Evolutionary conservation across 1,140 invertebrate species (phyloP), one percentile per base, ranked within the genome.

Genomic region (Drosophila equinoxialis): DNA sequence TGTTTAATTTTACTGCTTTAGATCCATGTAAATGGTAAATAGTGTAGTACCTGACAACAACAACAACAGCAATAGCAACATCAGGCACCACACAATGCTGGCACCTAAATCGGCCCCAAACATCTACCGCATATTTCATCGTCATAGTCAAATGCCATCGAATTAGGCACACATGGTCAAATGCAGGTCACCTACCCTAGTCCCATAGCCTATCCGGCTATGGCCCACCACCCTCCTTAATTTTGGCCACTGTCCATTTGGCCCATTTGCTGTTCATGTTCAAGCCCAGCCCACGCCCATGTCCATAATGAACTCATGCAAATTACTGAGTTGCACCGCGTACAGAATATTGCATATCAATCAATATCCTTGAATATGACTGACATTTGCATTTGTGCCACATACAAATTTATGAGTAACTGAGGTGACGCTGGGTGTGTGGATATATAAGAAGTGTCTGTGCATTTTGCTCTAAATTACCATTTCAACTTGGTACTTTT

Each of bases 281-380:
- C 37, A 39, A n/a, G 45, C 23, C 20, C 45, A 3, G 11, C 37
- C 37, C 11, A 39, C 37, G 37, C 37, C 37, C 11, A 39, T 13
- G 37, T 39, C 55, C 60, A 67, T 64, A 81, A 74, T 72, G 66
- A 48, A 74, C 57, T 68, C 63, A 65, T 72, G 74, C 71, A 70
- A 69, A 86, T 81, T 71, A 85, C 58, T 55, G 57, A 73, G 61
- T 77, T 77, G 68, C 55, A 60, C 35, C 64, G 71, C 63, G 55
- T 51, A 14, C 55, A 67, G 62, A 71, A 84, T 72, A 86, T 79
- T 75, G 66, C 68, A 75, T 79, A 73, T 79, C 78, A 86, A 85
- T 85, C 71, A 85, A 82, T 79, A 74, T 64, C 20, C 79, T 35
- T 51, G 30, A 68, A 66, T 68, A 57, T 39, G 30, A n/a, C 30